Evolutionary conservation across 2,113 vertebrate genomes (phyloP).

Genomic region (Sinocyclocheilus anophthalmus): DNA sequence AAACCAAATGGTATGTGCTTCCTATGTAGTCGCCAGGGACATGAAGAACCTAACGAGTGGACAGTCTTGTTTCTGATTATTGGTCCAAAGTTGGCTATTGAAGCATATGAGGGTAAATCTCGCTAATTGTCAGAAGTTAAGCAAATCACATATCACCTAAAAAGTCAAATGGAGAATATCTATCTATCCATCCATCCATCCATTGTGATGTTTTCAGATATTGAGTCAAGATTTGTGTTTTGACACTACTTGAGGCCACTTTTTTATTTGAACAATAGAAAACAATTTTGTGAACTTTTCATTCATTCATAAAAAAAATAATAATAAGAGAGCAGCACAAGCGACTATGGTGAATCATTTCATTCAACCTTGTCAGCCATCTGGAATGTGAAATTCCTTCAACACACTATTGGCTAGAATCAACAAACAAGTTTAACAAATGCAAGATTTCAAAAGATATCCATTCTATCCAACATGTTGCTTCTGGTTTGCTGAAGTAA

Average conservation of each 20-base stretch:
- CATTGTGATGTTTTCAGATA: background rate
- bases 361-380: conserved; percentile 22
- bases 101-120: background rate
- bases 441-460: background rate
- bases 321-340: conserved; percentile 1
- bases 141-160: background rate
- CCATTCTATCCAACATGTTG: background rate
- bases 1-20: conserved; percentile 26
- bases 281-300: conserved; percentile 20
- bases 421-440: conserved; percentile 36
- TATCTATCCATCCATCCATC: background rate
- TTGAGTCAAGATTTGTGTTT: background rate
- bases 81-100: background rate
- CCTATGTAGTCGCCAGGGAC: conserved; percentile 3
- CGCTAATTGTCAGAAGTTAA: background rate
- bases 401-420: too few relatives aligned
- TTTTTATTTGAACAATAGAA: conserved; percentile 48
- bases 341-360: conserved; percentile 12
- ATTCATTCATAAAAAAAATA: background rate
- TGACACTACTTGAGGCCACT: conserved; percentile 10
- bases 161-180: background rate
- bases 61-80: background rate
- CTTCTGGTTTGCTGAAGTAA: background rate
- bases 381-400: conserved; percentile 43
- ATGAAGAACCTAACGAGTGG: background rate